These are phyloP conservation scores for Pycnomerus fuliginosus DNA, from an alignment of 2,888 invertebrate species.

Conservation along the genomic window DNA sequence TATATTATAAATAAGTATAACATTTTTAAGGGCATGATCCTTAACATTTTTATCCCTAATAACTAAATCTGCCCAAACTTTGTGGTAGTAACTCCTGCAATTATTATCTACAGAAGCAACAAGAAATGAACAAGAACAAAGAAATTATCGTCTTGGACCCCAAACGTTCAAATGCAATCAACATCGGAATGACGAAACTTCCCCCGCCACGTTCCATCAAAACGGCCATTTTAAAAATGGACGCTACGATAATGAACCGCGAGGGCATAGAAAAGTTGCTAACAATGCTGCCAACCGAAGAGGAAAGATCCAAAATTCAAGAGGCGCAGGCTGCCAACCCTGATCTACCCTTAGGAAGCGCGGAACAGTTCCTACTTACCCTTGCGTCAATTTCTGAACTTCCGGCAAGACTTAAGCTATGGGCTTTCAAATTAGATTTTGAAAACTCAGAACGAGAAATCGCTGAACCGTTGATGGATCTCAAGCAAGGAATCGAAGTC, in stretches of 20 bases:
- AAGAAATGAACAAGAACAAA: constrained; percentile 82
- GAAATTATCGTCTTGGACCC: constrained; percentile 94
- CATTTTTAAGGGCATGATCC: too few species aligned
- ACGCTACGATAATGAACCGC: constrained; percentile 94
- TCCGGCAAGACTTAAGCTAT: constrained; percentile 87
- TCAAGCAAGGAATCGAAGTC: constrained; percentile 94
- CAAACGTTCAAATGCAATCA: constrained; percentile 98
- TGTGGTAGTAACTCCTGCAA: too few species aligned
- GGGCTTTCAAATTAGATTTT: constrained; percentile 99
- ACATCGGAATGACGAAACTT: constrained; percentile 98
- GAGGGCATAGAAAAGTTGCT: constrained; percentile 98
- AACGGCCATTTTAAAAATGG: constrained; percentile 99
- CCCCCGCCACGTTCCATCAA: constrained; percentile 98
- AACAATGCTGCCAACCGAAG: constrained; percentile 96
- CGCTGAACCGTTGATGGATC: constrained; percentile 97
- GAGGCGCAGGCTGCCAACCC: constrained; percentile 93
- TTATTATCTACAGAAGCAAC: constrained; percentile 67
- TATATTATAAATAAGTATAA: too few species aligned
- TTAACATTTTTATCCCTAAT: too few species aligned
- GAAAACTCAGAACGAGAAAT: constrained; percentile 97
- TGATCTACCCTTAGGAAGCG: constrained; percentile 88
- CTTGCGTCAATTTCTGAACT: constrained; percentile 95
- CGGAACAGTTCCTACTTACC: constrained; percentile 97
- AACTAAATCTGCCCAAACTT: too few species aligned
- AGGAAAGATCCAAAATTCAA: constrained; percentile 90